Evolutionary conservation across 2,888 invertebrate species (phyloP).

Genomic region (Synergus itoensis): DNA sequence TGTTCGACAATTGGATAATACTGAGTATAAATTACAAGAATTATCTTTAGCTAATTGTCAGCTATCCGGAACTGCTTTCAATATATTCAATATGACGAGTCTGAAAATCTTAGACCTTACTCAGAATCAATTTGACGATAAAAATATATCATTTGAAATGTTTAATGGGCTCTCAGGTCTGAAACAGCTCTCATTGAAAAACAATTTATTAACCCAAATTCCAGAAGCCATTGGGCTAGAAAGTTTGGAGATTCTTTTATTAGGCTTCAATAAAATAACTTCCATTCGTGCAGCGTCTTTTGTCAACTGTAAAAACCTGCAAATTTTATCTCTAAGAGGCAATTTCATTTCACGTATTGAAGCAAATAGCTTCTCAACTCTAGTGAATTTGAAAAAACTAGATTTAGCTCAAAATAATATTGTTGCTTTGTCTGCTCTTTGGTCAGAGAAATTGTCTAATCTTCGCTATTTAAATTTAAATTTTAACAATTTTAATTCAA

Average conservation of each 20-base stretch:
- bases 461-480: not conserved
- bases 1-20: not conserved
- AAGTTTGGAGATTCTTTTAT: not conserved
- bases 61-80: not conserved
- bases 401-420: conserved; percentile 2
- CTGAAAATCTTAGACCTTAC: not conserved
- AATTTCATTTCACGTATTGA: not conserved
- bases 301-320: not conserved
- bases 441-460: conserved; percentile 7
- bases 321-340: not conserved
- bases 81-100: not conserved
- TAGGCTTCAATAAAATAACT: conserved; percentile 2
- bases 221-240: not conserved
- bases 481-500: not conserved
- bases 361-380: not conserved
- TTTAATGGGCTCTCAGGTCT: not conserved
- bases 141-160: not conserved
- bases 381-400: not conserved
- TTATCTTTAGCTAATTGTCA: not conserved
- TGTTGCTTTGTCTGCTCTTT: not conserved
- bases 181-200: not conserved
- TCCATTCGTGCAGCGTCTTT: not conserved
- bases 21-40: not conserved
- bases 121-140: conserved; percentile 1
- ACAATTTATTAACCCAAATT: not conserved